Evolutionary conservation across 1,140 invertebrate genomes (phyloP), one percentile per base, ranked within the genome.

Genomic region (Drosophila sechellia): DNA sequence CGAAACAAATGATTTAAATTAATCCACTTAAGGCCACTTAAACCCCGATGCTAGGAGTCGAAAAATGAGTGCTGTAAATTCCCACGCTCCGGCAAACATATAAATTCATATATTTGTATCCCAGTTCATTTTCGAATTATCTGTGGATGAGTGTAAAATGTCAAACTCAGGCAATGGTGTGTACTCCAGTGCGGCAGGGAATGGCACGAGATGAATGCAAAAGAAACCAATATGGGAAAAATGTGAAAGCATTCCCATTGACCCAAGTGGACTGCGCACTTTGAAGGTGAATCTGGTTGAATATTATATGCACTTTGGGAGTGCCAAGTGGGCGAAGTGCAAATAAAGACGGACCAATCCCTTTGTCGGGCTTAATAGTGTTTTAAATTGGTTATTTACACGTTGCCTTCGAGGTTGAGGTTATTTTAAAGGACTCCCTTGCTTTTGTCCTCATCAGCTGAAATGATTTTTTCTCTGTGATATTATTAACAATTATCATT

Each of bases 1-100:
- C 55, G 56, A 72, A 84, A 72, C 80, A 84, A 83, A 79, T 63
- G 80, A 66, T 83, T 83, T 79, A 84, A 83, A 84, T 83, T 84
- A 83, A 83, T 83, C 80, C 80, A 83, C 80, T 83, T 83, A 79
- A 84, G 69, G 80, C 79, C 76, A 79, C 80, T 83, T 72, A 75
- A 83, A 60, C 45, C 46, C n/a, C 17, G 27, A 54, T 66, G 35
- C 42, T 71, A 74, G 43, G 31, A 60, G 48, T 34, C 53, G 60
- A 56, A 61, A 76, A 79, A 46, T 54, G 60, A 59, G 48, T 58
- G 54, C 56, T 55, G 46, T 49, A 56, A 42, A 55, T 65, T 65
- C 46, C 52, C 61, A 60, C 42, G 42, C 53, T 27, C 31, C 20
- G 15, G 22, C 31, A 63, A 12, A 43, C 15, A 43, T 20, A 45